Evolutionary conservation across 1,140 invertebrate genomes (phyloP).

Genomic region (Heliconius eleuchia): DNA sequence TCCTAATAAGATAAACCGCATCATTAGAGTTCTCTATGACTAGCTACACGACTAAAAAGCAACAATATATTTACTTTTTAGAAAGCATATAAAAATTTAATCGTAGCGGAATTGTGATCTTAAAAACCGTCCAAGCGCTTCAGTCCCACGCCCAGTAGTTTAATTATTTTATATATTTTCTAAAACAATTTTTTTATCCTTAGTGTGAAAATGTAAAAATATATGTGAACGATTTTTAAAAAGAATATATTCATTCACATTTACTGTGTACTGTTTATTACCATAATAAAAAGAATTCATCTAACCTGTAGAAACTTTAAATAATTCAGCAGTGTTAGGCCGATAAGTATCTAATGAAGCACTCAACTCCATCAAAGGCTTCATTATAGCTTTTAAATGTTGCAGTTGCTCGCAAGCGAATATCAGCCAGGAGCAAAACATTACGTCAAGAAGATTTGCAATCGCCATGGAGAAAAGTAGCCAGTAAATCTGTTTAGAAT

Average conservation of each 20-base stretch:
- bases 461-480: constrained; percentile 86
- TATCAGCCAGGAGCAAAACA: constrained; percentile 92
- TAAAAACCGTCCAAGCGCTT: no score
- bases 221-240: no score
- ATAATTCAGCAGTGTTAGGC: constrained; percentile 89
- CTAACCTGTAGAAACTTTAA: constrained; percentile 84
- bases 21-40: no score
- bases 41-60: no score
- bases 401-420: constrained; percentile 92
- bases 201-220: no score
- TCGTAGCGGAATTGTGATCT: no score
- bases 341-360: constrained; percentile 89
- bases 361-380: constrained; percentile 91
- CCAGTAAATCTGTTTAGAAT: constrained; percentile 85
- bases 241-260: neutral
- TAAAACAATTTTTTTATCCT: no score
- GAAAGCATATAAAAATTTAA: no score
- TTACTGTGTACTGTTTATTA: neutral
- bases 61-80: no score
- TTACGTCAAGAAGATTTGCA: constrained; percentile 87
- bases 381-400: constrained; percentile 92
- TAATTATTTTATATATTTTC: no score
- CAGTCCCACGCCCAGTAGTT: no score
- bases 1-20: no score
- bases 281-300: neutral